Conservation (phyloP, 2,797 vertebrate species). For the Linurgus olivaceus region DNA sequence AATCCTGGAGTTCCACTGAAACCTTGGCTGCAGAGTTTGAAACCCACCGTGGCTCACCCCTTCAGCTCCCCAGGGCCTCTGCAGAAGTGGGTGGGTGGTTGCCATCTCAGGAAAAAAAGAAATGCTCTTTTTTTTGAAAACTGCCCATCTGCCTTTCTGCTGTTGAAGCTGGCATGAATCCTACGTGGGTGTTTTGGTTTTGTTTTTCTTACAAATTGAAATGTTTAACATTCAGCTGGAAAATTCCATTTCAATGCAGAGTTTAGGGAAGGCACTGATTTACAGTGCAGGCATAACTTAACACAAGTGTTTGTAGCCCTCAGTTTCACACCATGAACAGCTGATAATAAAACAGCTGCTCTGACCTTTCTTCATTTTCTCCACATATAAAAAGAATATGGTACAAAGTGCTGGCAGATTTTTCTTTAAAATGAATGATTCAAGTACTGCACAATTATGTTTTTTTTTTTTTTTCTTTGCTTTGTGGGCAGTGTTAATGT, state of each 20-base stretch:
- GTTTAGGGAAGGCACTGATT: neutral
- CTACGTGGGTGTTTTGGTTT: fast-evolving
- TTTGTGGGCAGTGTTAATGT: neutral
- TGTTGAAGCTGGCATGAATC: neutral
- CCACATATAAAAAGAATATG: neutral
- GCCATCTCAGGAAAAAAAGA: neutral
- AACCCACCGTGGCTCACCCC: neutral
- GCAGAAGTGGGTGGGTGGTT: neutral
- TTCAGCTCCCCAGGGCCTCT: neutral
- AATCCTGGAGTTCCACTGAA: neutral
- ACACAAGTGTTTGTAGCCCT: fast-evolving
- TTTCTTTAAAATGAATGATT: neutral
- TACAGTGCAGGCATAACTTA: neutral
- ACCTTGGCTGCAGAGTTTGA: neutral
- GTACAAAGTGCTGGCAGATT: neutral
- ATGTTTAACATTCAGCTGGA: neutral
- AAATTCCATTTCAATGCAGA: neutral
- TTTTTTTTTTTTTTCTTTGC: neutral
- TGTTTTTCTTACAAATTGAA: neutral
- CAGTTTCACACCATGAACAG: neutral
- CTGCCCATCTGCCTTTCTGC: neutral
- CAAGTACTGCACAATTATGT: neutral
- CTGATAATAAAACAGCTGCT: neutral
- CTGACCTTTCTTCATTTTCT: neutral
- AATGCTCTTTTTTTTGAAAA: neutral